phyloP scores from a whole-genome alignment of 2,113 vertebrate genomes.

The Prietella phreatophila region DNA sequence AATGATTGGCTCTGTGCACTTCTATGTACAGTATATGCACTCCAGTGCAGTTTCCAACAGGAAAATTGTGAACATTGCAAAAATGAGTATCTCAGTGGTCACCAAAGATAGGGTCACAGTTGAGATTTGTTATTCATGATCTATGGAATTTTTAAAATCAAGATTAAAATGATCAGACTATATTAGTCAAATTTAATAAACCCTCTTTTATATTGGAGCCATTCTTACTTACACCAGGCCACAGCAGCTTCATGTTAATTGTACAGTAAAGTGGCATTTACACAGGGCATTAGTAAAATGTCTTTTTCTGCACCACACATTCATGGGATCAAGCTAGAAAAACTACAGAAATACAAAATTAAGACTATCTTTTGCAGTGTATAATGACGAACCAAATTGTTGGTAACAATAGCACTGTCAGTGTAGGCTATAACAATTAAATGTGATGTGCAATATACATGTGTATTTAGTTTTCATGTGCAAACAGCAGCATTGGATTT shows the following conservation, averaged over 20 bases:
- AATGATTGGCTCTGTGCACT: neutral
- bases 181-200: neutral
- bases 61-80: neutral
- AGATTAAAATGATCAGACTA: neutral
- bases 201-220: neutral
- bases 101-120: neutral
- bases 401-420: neutral
- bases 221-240: neutral
- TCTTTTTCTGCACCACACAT: neutral
- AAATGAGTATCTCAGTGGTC: neutral
- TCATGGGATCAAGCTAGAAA: neutral
- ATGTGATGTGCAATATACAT: neutral
- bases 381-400: neutral
- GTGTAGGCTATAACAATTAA: neutral
- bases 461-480: neutral
- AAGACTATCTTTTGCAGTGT: neutral
- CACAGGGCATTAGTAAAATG: neutral
- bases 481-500: neutral
- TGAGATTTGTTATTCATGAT: neutral
- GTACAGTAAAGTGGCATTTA: neutral
- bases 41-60: neutral
- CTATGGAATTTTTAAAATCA: neutral
- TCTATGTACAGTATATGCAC: neutral
- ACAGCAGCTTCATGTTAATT: neutral
- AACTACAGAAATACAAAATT: neutral